Evolutionary conservation across 2,888 invertebrate species (phyloP), one percentile per base, ranked within the genome.

Genomic region (Rapana venosa): DNA sequence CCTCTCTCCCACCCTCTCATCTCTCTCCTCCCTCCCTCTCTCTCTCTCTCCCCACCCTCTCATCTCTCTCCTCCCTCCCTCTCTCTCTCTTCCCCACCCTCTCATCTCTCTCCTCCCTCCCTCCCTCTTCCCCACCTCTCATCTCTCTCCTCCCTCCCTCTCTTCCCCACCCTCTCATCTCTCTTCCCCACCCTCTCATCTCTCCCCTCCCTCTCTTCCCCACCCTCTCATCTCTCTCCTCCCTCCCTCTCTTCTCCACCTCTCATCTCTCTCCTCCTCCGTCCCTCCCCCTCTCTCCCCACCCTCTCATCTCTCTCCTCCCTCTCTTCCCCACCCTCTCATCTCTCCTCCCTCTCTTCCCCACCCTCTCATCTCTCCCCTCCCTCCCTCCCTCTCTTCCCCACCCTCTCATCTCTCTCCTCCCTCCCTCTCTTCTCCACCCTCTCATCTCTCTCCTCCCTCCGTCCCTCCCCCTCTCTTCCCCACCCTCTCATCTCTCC

Each of bases 311-410:
- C 32, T 77, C 77, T 77, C 30, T 32, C 74, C 30, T 6, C 30
- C 74, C 6, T 8, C 30, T 30, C 30, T 30, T 30, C 74, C 15
- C 30, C 6, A 6, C 15, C 30, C 30, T 15, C 30, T 30, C 6
- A n/a, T 74, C 77, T 77, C 77, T 77, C 74, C 32, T 32, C 32
- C 32, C 32, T 32, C 32, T 32, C 13, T 32, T 13, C 15, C 22
- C 15, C 74, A 26, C 74, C n/a, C 74, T n/a, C 74, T 74, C 1
- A 2, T n/a, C 26, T n/a, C 26, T n/a, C n/a, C n/a, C n/a, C 74
- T n/a, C 22, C n/a, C 74, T 74, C 74, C n/a, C 74, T 74, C n/a
- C n/a, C n/a, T 74, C 74, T n/a, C 74, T n/a, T n/a, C 74, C 26
- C 74, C 26, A 13, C 26, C 70, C 26, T 22, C 26, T 22, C 26